A percentile compares a stretch with the other conserved stretches of the same genome.
phyloP scores from a whole-genome alignment of 2,888 invertebrate genomes.

The Troides aeacus region DNA sequence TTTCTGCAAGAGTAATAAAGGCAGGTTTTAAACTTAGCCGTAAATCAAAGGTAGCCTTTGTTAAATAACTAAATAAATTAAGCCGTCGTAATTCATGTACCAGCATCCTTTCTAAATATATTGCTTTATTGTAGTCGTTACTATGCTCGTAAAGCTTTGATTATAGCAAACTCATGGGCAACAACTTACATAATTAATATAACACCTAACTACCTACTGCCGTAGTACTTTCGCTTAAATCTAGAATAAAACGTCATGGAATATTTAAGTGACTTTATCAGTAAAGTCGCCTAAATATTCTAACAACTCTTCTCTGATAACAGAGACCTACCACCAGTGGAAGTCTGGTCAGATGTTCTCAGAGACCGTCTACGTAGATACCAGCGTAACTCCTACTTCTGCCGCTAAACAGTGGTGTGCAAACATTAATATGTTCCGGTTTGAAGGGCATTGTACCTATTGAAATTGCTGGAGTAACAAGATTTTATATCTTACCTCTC shows the following conservation, averaged over 20 bases:
- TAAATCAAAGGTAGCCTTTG: conserved; percentile 14
- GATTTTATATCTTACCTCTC: too few species aligned
- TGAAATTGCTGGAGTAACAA: too few species aligned
- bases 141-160: conserved; percentile 31
- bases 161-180: conserved; percentile 21
- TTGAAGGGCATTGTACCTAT: too few species aligned
- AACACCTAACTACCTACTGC: not conserved
- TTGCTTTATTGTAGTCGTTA: conserved; percentile 34
- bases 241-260: not conserved
- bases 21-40: not conserved
- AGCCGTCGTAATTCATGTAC: conserved; percentile 30
- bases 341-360: too few species aligned
- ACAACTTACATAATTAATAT: conserved; percentile 5
- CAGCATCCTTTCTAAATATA: conserved; percentile 35
- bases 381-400: too few species aligned
- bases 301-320: too few species aligned
- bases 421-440: too few species aligned
- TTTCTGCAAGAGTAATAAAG: conserved; percentile 3
- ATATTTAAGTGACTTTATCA: too few species aligned
- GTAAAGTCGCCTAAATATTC: too few species aligned
- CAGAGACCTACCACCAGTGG: too few species aligned
- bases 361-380: too few species aligned
- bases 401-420: too few species aligned
- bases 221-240: not conserved
- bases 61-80: conserved; percentile 33